Evolutionary conservation across 1,140 invertebrate genomes (phyloP).

Genomic region (Drosophila cardini): DNA sequence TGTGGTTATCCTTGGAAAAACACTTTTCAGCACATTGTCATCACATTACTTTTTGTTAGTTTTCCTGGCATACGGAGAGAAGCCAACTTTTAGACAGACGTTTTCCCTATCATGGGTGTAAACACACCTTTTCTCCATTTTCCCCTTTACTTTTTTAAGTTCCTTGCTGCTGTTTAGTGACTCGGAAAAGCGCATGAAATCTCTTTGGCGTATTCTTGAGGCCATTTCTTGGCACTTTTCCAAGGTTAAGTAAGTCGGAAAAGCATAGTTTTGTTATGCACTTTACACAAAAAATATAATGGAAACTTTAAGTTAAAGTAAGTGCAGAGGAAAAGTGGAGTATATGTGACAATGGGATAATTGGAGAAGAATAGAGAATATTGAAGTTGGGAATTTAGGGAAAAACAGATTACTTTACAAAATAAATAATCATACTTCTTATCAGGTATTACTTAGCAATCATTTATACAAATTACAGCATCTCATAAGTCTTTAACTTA

Average conservation of each 20-base stretch:
- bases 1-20: conserved; percentile 59
- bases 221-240: conserved; percentile 62
- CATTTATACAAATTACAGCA: no score
- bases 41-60: conserved; percentile 34
- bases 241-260: conserved; percentile 59
- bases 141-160: neutral
- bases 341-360: no score
- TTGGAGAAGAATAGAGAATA: no score
- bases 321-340: no score
- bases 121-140: neutral
- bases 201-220: conserved; percentile 48
- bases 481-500: no score
- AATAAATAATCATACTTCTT: no score
- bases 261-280: neutral
- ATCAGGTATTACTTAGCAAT: no score
- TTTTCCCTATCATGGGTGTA: conserved; percentile 41
- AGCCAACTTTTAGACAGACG: conserved; percentile 26
- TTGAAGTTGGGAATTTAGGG: no score
- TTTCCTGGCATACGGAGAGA: conserved; percentile 24
- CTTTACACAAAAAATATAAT: conserved; percentile 2
- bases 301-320: neutral
- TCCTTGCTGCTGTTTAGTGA: conserved; percentile 50
- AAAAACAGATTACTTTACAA: no score
- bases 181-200: conserved; percentile 46
- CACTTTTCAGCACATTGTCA: conserved; percentile 55